These are phyloP conservation scores for Melanotaenia boesemani DNA, from an alignment of 2,797 vertebrate species.

Conservation along the genomic window DNA sequence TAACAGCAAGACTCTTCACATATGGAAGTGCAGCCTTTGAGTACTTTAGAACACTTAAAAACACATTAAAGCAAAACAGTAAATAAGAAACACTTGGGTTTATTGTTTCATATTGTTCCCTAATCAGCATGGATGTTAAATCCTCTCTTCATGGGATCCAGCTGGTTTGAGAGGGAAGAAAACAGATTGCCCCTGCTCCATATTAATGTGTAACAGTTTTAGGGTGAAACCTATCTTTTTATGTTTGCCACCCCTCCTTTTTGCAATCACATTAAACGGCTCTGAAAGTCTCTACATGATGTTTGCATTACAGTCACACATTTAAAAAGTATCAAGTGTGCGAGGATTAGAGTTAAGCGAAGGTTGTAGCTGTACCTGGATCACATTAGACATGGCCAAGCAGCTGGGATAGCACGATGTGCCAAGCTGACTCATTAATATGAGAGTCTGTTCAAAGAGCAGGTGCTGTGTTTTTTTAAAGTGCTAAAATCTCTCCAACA, in stretches of 20 bases:
- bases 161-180: conserved; percentile 40
- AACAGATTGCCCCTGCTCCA: conserved; percentile 68
- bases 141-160: conserved; percentile 42
- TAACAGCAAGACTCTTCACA: conserved; percentile 74
- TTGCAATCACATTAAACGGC: conserved; percentile 71
- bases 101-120: conserved; percentile 64
- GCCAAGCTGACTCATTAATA: conserved; percentile 49
- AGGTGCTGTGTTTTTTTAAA: conserved; percentile 47
- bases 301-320: conserved; percentile 72
- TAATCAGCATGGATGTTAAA: conserved; percentile 48
- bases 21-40: conserved; percentile 71
- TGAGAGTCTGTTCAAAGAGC: conserved; percentile 42
- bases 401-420: conserved; percentile 52
- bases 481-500: conserved; percentile 20
- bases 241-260: conserved; percentile 51
- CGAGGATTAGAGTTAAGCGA: conserved; percentile 67
- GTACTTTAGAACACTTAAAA: conserved; percentile 68
- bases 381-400: conserved; percentile 64
- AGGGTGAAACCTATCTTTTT: conserved; percentile 72
- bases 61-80: conserved; percentile 67
- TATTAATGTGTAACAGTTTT: conserved; percentile 74
- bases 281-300: conserved; percentile 61
- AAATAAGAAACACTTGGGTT: conserved; percentile 72
- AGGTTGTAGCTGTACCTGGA: conserved; percentile 69
- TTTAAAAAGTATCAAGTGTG: conserved; percentile 58